Evolutionary conservation across 1,140 invertebrate species (phyloP), one percentile per base, ranked within the genome.

Genomic region (Pseudobourletiella spinata): DNA sequence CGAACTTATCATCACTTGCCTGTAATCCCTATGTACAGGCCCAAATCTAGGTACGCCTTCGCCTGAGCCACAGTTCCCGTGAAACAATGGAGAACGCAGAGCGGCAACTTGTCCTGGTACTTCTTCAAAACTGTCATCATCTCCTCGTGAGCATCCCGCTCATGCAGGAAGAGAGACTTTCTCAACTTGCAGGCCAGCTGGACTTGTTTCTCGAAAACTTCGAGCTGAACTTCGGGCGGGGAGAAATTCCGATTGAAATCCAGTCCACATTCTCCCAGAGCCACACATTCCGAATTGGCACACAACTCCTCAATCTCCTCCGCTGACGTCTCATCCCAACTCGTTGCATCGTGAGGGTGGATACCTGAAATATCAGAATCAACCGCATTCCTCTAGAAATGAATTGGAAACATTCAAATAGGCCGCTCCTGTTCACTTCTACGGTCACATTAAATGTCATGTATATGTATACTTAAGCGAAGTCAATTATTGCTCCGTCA

Each of bases 231-330:
- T 57, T 86, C 84, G 8, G 87, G 89, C 66, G 93, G 87, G 8
- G 91, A 94, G 76, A 95, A 95, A 75, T 95, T 91, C 72, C 91
- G 84, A 76, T 89, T 92, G 74, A 93, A 96, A 78, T 97, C 93
- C 59, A 96, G 80, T 16, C 92, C 93, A 77, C 91, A 95, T 78
- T 94, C 90, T 16, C 24, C 57, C 55, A 54, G n/a, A 1, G 92
- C 92, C 32, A 96, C 91, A 78, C 91, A 95, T 78, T 95, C 91
- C 18, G 84, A 83, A 74, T 89, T 89, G 48, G 77, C 76, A 2
- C 87, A 85, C 35, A 91, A 75, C 71, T 89, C 86, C 59, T 81
- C 76, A 15, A 84, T 76, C 63, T 83, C 65, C 30, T 20, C 26
- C 51, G 69, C 60, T 11, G 71, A 81, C 70, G 88, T 85, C 54